A percentile compares a stretch with the other conserved stretches of the same genome.
phyloP scores from a whole-genome alignment of 2,888 invertebrate genomes.

The Temnothorax unifasciatus region DNA sequence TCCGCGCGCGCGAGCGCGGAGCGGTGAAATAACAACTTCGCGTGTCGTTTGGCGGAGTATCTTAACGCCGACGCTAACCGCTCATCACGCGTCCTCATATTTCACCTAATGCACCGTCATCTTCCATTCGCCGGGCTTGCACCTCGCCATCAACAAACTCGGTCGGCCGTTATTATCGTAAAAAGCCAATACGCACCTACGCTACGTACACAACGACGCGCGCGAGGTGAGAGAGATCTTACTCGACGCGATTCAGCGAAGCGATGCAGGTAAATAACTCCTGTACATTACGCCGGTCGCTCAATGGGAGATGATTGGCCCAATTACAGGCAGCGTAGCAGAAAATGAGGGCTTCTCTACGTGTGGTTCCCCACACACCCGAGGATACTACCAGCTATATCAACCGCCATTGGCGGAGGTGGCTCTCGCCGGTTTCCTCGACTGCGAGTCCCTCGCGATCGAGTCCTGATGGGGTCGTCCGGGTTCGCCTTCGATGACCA shows the following conservation, averaged over 20 bases:
- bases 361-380: conserved; percentile 54
- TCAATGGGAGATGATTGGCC: conserved; percentile 82
- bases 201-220: conserved; percentile 27
- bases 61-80: conserved; percentile 55
- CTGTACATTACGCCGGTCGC: conserved; percentile 64
- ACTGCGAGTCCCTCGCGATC: conserved; percentile 68
- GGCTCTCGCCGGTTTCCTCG: conserved; percentile 57
- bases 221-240: conserved; percentile 53
- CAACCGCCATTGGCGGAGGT: conserved; percentile 49
- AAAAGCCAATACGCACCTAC: conserved; percentile 45
- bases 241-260: conserved; percentile 59
- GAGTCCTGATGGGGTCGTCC: conserved; percentile 75
- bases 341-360: conserved; percentile 78
- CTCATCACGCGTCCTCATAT: conserved; percentile 57
- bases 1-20: conserved; percentile 4
- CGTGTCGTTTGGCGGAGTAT: conserved; percentile 46
- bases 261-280: conserved; percentile 70
- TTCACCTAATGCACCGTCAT: conserved; percentile 61
- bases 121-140: conserved; percentile 59
- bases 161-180: conserved; percentile 61
- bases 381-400: conserved; percentile 44
- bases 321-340: conserved; percentile 82
- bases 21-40: conserved; percentile 35
- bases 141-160: conserved; percentile 62
- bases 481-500: conserved; percentile 77